These are phyloP conservation scores for Acleris literana DNA, from an alignment of 2,888 invertebrate species.

Conservation along the genomic window DNA sequence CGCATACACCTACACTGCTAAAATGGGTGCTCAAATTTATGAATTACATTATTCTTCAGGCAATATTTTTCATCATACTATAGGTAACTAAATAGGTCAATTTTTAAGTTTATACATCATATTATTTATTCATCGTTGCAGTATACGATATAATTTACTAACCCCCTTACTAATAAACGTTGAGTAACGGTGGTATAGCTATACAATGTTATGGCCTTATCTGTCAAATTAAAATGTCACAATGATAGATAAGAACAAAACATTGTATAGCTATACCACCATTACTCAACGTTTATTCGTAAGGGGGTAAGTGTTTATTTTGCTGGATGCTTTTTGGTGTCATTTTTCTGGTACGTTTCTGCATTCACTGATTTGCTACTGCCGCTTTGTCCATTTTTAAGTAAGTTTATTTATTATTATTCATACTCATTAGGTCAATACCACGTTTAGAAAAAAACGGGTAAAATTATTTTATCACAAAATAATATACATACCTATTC, in stretches of 20 bases:
- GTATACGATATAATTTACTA: constrained; percentile 5
- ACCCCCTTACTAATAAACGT: too few species aligned
- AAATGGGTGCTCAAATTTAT: constrained; percentile 37
- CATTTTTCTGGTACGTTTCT: constrained; percentile 27
- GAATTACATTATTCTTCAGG: constrained; percentile 6
- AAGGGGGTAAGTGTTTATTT: too few species aligned
- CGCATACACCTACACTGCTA: constrained; percentile 51
- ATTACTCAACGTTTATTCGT: too few species aligned
- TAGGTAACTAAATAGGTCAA: background rate
- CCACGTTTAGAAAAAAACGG: too few species aligned
- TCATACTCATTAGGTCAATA: background rate
- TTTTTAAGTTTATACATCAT: too few species aligned
- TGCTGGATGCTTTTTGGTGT: constrained; percentile 24
- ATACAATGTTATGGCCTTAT: too few species aligned
- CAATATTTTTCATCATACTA: constrained; percentile 10
- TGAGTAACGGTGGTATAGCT: too few species aligned
- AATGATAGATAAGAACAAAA: too few species aligned
- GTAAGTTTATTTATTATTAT: constrained; percentile 3
- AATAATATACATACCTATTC: too few species aligned
- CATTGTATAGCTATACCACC: too few species aligned
- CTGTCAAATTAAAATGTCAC: too few species aligned
- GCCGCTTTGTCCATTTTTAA: constrained; percentile 22
- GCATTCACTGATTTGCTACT: constrained; percentile 23
- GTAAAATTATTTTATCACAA: too few species aligned
- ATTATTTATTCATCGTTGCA: constrained; percentile 14